Evolutionary conservation across 1,140 invertebrate genomes (phyloP), one percentile per base, ranked within the genome.

Genomic region (Drosophila ficusphila): DNA sequence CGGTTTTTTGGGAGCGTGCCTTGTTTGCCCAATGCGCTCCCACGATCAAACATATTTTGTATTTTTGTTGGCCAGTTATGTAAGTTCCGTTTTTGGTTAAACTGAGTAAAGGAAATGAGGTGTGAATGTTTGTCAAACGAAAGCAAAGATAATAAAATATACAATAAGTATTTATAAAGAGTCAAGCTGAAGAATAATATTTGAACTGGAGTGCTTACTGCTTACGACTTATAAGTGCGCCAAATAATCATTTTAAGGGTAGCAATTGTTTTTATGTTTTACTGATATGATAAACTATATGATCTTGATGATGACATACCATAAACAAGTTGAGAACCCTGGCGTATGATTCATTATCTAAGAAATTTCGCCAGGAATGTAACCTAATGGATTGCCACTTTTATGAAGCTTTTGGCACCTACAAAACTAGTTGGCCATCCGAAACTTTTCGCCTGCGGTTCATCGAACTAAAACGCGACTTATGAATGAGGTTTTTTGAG

Each of bases 341-440:
- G 1, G 0, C 4, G 1, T 0, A 18, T 67, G 60, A 67, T 14
- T 68, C 36, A 67, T n/a, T 7, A 2, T 2, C 8, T 5, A 42
- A 12, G n/a, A 21, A 41, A 29, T 67, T 19, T 29, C 54, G 23
- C 4, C 3, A 27, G 44, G 60, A 67, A 67, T 67, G 41, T 18
- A 11, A 18, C 7, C 61, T 68, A 68, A 68, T 68, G 27, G 44
- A 42, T n/a, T 31, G 11, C 3, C 12, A 25, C 6, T 72, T 72
- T 72, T 72, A 72, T 52, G 33, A 72, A 36, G 39, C 69, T 72
- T 72, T 72, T 72, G 47, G 47, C 69, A 72, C 69, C 69, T 72
- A 19, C 3, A 31, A 65, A 53, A 71, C 67, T n/a, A 31, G 54
- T 33, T 60, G 53, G 48, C 53, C 52, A 42, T 18, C 41, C 4